Evolutionary conservation across 2,888 invertebrate species (phyloP), one percentile per base, ranked within the genome.

Genomic region (Epistrophe grossulariae): DNA sequence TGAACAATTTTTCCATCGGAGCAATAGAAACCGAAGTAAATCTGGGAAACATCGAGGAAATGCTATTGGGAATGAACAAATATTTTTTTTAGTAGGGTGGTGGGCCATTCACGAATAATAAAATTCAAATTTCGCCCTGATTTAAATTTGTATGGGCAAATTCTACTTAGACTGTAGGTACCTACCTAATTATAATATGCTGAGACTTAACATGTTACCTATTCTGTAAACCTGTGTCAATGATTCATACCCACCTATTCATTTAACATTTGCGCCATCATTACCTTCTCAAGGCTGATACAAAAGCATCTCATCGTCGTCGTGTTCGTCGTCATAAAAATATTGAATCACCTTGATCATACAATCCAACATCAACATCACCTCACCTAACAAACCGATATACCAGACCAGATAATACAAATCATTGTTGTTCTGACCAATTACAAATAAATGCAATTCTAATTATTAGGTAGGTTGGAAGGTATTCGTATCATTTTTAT

Each of bases 271-370:
- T 24, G 66, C n/a, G 13, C 45, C 66, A 66, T 66, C 66, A 48
- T 45, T 31, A 48, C 1, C 31, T 66, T 48, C 31, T 48, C 66
- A 66, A 66, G 66, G 66, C 31, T 48, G n/a, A 17, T 28, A 0
- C 31, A n/a, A 48, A 45, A 66, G 17, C 45, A 66, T 48, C 66
- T 48, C n/a, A 45, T 31, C 17, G 17, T 28, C 45, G n/a, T n/a
- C 15, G 24, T 31, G 11, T 10, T 28, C 45, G 11, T 66, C 66
- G 28, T 48, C 50, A 31, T 31, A 19, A 31, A 66, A n/a, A 31
- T 66, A 17, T 66, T 66, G 45, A 48, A 31, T 66, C 48, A 66
- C 66, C 66, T 66, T 66, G 66, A 66, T 48, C 45, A 48, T 31
- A 35, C n/a, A 48, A 66, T 31, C 66, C 7, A 45, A n/a, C 17